phyloP scores from a whole-genome alignment of 2,888 invertebrate genomes.

The Aethes cnicana region DNA sequence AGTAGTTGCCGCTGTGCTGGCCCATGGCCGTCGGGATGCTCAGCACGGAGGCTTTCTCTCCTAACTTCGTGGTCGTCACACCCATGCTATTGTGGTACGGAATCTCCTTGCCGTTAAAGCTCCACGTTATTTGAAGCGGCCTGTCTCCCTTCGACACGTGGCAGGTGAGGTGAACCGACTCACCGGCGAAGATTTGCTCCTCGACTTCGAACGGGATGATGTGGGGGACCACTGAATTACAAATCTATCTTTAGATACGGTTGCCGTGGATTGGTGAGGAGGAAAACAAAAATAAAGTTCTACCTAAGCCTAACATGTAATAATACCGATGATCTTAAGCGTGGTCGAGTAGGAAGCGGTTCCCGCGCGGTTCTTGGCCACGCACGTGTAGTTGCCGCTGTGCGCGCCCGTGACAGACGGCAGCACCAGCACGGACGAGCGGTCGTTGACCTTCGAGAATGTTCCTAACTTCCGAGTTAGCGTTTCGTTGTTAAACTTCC shows the following conservation, averaged over 20 bases:
- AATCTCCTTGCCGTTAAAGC: slow-evolving; percentile 84
- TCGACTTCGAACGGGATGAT: slow-evolving; percentile 87
- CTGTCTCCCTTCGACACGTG: slow-evolving; percentile 87
- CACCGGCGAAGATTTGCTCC: slow-evolving; percentile 86
- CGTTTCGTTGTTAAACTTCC: slow-evolving; percentile 83
- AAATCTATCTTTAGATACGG: slow-evolving; percentile 32
- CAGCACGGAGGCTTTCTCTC: slow-evolving; percentile 80
- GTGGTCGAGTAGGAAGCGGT: slow-evolving; percentile 72
- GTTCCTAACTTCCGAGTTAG: slow-evolving; percentile 73
- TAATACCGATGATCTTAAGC: slow-evolving; percentile 78
- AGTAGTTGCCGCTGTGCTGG: slow-evolving; percentile 85
- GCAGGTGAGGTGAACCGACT: slow-evolving; percentile 85
- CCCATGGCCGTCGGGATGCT: slow-evolving; percentile 82
- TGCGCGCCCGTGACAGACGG: slow-evolving; percentile 76
- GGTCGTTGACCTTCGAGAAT: slow-evolving; percentile 68
- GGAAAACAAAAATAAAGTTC: slow-evolving; percentile 36
- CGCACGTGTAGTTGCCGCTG: slow-evolving; percentile 83
- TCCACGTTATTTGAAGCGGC: slow-evolving; percentile 87
- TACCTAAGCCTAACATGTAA: slow-evolving; percentile 33
- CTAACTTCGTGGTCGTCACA: slow-evolving; percentile 78
- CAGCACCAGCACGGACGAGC: slow-evolving; percentile 76
- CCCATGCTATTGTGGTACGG: slow-evolving; percentile 78
- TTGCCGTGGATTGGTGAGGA: slow-evolving; percentile 32
- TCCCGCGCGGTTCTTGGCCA: slow-evolving; percentile 80
- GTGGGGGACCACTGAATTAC: slow-evolving; percentile 79